A percentile compares a stretch with the other conserved stretches of the same genome.
Evolutionary conservation across 2,113 vertebrate species (phyloP).

Genomic region (Neogale vison): DNA sequence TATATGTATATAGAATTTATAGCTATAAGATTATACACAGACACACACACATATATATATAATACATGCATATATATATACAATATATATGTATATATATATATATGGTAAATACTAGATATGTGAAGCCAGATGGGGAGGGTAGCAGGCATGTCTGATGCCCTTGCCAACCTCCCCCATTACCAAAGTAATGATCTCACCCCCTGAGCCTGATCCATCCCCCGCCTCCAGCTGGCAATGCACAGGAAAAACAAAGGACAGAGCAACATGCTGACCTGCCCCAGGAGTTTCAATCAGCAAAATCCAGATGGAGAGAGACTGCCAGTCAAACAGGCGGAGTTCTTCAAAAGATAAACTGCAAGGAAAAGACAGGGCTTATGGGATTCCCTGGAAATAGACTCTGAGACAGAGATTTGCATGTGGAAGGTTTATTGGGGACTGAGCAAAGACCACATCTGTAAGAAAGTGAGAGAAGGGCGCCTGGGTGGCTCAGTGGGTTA

Average conservation of each 20-base stretch:
- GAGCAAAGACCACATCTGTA: background rate
- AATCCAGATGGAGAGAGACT: background rate
- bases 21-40: background rate
- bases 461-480: background rate
- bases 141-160: background rate
- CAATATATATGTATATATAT: background rate
- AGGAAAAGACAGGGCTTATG: background rate
- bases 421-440: background rate
- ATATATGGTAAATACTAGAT: background rate
- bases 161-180: background rate
- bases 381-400: background rate
- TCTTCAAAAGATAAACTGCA: background rate
- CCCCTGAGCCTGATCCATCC: background rate
- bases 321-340: background rate
- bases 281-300: background rate
- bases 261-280: background rate
- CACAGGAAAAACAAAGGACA: background rate
- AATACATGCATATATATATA: background rate
- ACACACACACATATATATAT: background rate
- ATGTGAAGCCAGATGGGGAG: background rate
- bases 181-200: background rate
- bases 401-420: background rate
- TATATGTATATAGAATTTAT: background rate
- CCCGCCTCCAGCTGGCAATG: background rate
- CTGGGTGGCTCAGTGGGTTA: no score